A percentile compares a stretch with the other conserved stretches of the same genome.
Evolutionary conservation across 1,140 invertebrate genomes (phyloP).

Genomic region (Mactra quadrangularis): DNA sequence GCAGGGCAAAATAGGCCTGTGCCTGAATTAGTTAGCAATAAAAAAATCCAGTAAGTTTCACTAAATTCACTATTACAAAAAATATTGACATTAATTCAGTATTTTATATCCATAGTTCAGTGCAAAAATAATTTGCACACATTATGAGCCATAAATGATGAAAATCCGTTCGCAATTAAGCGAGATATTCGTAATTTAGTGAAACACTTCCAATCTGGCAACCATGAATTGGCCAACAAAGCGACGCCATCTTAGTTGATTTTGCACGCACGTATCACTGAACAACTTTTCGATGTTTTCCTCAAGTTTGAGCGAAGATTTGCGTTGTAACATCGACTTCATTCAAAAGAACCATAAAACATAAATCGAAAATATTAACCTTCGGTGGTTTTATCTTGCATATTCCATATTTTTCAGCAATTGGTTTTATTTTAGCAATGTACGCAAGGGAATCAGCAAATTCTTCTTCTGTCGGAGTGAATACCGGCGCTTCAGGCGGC

Average conservation of each 20-base stretch:
- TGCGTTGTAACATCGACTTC: not conserved
- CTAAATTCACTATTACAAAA: slow-evolving; percentile 32
- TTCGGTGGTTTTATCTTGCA: slow-evolving; percentile 95
- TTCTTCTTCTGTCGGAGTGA: slow-evolving; percentile 93
- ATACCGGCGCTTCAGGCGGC: slow-evolving; percentile 92
- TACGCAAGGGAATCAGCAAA: slow-evolving; percentile 96
- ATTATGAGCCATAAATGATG: slow-evolving; percentile 42
- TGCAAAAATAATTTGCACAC: slow-evolving; percentile 38
- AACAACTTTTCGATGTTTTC: not conserved
- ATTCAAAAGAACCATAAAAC: slow-evolving; percentile 6
- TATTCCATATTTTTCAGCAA: slow-evolving; percentile 93
- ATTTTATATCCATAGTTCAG: not conserved
- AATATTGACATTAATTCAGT: not conserved
- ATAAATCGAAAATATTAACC: slow-evolving; percentile 78
- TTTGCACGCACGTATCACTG: slow-evolving; percentile 71
- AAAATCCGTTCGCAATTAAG: slow-evolving; percentile 25
- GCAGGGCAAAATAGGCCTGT: slow-evolving; percentile 33
- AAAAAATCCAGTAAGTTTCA: slow-evolving; percentile 39
- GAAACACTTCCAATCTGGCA: slow-evolving; percentile 30
- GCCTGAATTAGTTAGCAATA: not conserved
- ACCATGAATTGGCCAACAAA: slow-evolving; percentile 68
- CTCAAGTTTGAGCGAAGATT: no score
- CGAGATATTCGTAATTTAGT: slow-evolving; percentile 49
- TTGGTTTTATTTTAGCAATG: slow-evolving; percentile 92
- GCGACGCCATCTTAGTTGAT: slow-evolving; percentile 81